Evolutionary conservation across 2,797 vertebrate genomes (phyloP), one percentile per base, ranked within the genome.

Genomic region (Anomalospiza imberbis): DNA sequence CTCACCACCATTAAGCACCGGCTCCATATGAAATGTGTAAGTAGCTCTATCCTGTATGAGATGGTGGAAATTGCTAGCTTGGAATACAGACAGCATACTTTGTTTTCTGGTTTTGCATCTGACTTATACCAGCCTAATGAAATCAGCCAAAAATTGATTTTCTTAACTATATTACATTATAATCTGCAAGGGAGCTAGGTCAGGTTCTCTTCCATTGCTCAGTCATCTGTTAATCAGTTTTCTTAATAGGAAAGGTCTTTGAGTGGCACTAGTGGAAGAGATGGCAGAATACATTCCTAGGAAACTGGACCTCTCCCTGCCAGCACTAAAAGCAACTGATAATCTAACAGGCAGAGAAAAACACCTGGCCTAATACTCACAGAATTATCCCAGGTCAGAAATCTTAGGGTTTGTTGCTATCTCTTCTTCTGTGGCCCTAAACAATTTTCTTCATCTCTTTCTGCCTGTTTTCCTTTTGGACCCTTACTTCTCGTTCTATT

Each of bases 1-100:
- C 67, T 96, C 94, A 95, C 95, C 94, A 91, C 80, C 71, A 94
- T 96, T 95, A 96, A 95, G 87, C 50, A 78, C 36, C 0, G 4
- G 68, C 75, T 91, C 88, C 66, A 48, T 88, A 65, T 53, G 94
- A 93, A 96, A 93, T 63, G 73, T 80, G 68, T 80, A 88, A 88
- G 84, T 51, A 93, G 80, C 38, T 91, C 66, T 93, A 50, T 74
- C 75, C 72, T 66, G 1, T 32, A 60, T 53, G 57, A 93, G 50
- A 72, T 10, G 17, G 54, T 87, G 66, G 65, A 82, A 90, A 73
- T 65, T 91, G 57, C 47, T 75, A 71, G 10, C 38, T 80, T 84
- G 74, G 51, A 95, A 94, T 51, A 84, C 25, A 86, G 61, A 44
- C 22, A 61, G 38, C 54, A 66, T 1, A 32, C 36, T 85, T 73